Evolutionary conservation across 1,140 invertebrate species (phyloP).

Genomic region (Oedothorax gibbosus): DNA sequence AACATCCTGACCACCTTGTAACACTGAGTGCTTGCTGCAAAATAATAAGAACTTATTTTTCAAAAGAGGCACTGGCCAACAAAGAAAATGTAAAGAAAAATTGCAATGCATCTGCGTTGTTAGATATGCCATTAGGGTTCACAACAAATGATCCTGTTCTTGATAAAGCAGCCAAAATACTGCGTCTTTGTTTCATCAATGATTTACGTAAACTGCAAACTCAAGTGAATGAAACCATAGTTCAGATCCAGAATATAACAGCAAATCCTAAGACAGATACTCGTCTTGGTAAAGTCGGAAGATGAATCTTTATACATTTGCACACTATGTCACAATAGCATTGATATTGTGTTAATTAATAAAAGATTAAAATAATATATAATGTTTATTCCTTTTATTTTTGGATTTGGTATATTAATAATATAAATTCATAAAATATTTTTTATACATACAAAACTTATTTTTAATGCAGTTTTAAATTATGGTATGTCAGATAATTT

Average conservation of each 20-base stretch:
- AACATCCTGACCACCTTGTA: slow-evolving; percentile 84
- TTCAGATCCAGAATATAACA: slow-evolving; percentile 90
- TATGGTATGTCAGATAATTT: too few relatives aligned
- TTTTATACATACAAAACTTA: too few relatives aligned
- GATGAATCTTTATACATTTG: slow-evolving; percentile 61
- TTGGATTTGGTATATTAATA: too few relatives aligned
- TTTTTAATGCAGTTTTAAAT: too few relatives aligned
- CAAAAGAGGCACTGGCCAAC: slow-evolving; percentile 37
- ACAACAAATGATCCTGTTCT: slow-evolving; percentile 78
- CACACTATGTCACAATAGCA: too few relatives aligned
- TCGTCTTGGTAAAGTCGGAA: slow-evolving; percentile 91
- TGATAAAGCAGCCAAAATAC: slow-evolving; percentile 82
- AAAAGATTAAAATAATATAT: too few relatives aligned
- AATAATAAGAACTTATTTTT: slow-evolving; percentile 46
- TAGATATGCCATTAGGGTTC: slow-evolving; percentile 77
- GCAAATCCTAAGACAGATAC: slow-evolving; percentile 98
- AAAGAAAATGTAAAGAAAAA: slow-evolving; percentile 44
- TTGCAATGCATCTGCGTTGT: slow-evolving; percentile 75
- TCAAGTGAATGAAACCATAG: slow-evolving; percentile 93
- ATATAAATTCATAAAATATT: too few relatives aligned
- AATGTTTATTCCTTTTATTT: too few relatives aligned
- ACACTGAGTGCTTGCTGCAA: slow-evolving; percentile 74
- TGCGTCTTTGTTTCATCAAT: slow-evolving; percentile 90
- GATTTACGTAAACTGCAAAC: slow-evolving; percentile 93
- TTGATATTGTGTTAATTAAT: too few relatives aligned